Percentiles rank a stretch among this genome's conserved stretches.
Conservation (phyloP, 2,888 invertebrate genomes). For the Acrobasis consociella region DNA sequence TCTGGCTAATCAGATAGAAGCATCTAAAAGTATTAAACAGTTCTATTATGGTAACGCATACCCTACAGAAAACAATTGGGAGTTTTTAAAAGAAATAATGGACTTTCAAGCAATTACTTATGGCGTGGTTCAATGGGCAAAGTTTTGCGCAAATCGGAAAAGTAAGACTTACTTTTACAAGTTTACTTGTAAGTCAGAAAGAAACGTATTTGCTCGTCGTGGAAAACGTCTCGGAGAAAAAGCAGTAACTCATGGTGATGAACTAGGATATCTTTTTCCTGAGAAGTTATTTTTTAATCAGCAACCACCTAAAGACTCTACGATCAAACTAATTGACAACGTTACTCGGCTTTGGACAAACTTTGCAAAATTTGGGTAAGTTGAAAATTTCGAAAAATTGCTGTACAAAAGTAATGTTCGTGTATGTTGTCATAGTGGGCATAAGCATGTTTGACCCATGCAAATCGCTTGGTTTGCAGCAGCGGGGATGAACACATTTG, state of each 20-base stretch:
- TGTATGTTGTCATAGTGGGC: no score
- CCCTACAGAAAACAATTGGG: constrained; percentile 37
- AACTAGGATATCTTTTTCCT: constrained; percentile 46
- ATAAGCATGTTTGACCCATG: no score
- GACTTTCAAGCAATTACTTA: constrained; percentile 36
- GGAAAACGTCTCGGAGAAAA: constrained; percentile 31
- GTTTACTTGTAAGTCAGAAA: constrained; percentile 45
- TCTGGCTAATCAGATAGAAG: constrained; percentile 35
- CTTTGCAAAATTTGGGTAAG: constrained; percentile 66
- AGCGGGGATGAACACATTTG: no score
- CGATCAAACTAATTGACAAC: constrained; percentile 47
- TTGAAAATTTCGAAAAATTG: constrained; percentile 13
- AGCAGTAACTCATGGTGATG: constrained; percentile 45
- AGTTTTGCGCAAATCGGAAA: constrained; percentile 35
- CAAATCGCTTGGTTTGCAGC: no score
- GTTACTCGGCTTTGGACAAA: constrained; percentile 62
- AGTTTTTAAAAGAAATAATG: constrained; percentile 34
- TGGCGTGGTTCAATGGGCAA: constrained; percentile 39
- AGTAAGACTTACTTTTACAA: constrained; percentile 46
- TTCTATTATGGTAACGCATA: constrained; percentile 38
- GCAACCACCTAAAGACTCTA: constrained; percentile 41
- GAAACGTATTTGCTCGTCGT: constrained; percentile 39
- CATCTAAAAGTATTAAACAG: constrained; percentile 39
- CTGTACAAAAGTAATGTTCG: no score
- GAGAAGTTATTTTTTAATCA: constrained; percentile 30